Percentiles rank a stretch among this genome's conserved stretches.
Evolutionary conservation across 1,140 invertebrate genomes (phyloP).

Genomic region (Thaumetopoea pityocampa): DNA sequence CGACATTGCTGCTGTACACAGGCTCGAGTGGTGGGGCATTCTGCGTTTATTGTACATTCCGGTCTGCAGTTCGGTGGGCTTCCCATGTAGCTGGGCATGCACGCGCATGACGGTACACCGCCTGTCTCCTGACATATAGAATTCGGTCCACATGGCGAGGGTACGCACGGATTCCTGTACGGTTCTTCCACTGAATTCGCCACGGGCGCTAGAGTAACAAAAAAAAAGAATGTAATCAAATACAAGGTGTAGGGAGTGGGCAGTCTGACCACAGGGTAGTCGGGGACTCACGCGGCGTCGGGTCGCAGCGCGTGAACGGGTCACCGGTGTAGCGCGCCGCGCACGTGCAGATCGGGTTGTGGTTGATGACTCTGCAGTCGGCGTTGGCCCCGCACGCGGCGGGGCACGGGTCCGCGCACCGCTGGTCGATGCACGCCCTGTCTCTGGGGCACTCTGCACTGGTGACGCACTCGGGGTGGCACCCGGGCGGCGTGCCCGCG

Average conservation of each 20-base stretch:
- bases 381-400: constrained; percentile 81
- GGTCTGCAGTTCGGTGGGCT: constrained; percentile 84
- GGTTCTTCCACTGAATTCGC: constrained; percentile 68
- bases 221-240: constrained; percentile 8
- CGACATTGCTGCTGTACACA: constrained; percentile 84
- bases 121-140: constrained; percentile 81
- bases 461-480: constrained; percentile 79
- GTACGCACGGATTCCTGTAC: constrained; percentile 82
- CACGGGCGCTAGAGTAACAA: constrained; percentile 51
- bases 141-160: constrained; percentile 84
- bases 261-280: no score
- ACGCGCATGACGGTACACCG: constrained; percentile 81
- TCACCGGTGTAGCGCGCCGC: constrained; percentile 81
- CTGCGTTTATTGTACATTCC: constrained; percentile 84
- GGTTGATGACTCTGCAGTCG: constrained; percentile 81
- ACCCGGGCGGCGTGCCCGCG: constrained; percentile 79
- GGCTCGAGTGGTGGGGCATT: constrained; percentile 81
- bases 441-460: constrained; percentile 81
- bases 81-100: constrained; percentile 81
- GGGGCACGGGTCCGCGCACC: constrained; percentile 81
- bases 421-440: constrained; percentile 80
- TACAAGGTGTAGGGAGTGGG: no score
- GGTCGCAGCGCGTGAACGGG: constrained; percentile 82
- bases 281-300: constrained; percentile 78
- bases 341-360: constrained; percentile 85